Conservation (phyloP, 2,797 vertebrate genomes). For the Poeciliopsis turneri region DNA sequence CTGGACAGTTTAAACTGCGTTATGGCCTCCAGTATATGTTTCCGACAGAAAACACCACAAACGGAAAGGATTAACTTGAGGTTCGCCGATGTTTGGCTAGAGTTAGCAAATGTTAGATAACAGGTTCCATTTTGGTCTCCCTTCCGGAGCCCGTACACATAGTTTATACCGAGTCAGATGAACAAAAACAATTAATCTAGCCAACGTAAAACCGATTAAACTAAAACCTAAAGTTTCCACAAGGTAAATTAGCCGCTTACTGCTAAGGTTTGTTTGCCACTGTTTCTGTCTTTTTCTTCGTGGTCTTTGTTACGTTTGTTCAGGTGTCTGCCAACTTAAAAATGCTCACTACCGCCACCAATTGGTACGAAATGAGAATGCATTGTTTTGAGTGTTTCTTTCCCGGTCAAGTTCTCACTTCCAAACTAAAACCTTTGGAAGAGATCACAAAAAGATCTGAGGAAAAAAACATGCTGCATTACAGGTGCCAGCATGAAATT, state of each 20-base stretch:
- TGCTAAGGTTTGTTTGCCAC: conserved; percentile 27
- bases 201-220: background rate
- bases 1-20: background rate
- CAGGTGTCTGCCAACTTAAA: background rate
- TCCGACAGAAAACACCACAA: conserved; percentile 21
- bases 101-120: conserved; percentile 48
- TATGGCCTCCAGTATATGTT: background rate
- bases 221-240: background rate
- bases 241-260: conserved; percentile 19
- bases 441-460: background rate
- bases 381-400: background rate
- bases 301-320: background rate
- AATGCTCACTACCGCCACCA: background rate
- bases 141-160: background rate
- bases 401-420: background rate
- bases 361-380: background rate
- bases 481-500: background rate
- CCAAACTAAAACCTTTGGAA: background rate
- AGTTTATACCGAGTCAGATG: background rate
- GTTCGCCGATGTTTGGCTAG: conserved; percentile 39
- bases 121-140: conserved; percentile 15
- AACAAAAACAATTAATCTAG: background rate
- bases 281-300: conserved; percentile 9
- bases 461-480: background rate
- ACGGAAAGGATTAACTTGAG: conserved; percentile 55